Evolutionary conservation across 2,113 vertebrate genomes (phyloP), one percentile per base, ranked within the genome.

Genomic region (Clarias macrocephalus): DNA sequence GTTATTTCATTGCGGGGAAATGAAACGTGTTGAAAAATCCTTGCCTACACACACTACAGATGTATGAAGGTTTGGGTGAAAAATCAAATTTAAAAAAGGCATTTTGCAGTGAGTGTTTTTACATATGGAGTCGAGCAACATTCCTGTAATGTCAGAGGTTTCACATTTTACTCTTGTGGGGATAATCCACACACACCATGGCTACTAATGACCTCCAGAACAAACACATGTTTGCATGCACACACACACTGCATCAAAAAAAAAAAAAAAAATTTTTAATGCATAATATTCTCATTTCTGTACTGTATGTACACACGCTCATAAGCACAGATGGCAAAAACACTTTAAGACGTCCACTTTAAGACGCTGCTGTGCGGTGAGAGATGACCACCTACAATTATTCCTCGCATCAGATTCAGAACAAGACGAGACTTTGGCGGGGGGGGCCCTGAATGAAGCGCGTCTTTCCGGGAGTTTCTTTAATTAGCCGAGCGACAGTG

Each of bases 401-500:
- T 87, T 85, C 60, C 85, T 86, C 54, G 28, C n/a, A 2, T 65
- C 60, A 25, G 82, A 63, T 62, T 83, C 62, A 68, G 63, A 89
- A 48, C 62, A 85, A 25, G 70, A 83, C 48, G 33, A 52, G 63
- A 57, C 19, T 73, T 54, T 68, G 80, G 15, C 15, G 42, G 21
- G 82, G 87, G 86, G 16, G 60, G 59, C 37, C 63, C 62, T 23
- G 83, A 88, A 85, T 54, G 76, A 30, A 76, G 88, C 68, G 21
- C 30, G 54, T 82, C 79, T 68, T 89, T 48, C 65, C 79, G 16
- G 59, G 52, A 62, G 63, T 85, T 73, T 57, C 70, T 85, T 85
- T 89, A 87, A 87, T 89, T 89, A 82, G 81, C 56, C 63, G 28
- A n/a, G 83, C 48, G 72, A 70, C 80, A 82, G 86, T 42, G 86